These are phyloP conservation scores for Dufourea novaeangliae DNA, from an alignment of 1,140 invertebrate genomes.

Conservation along the genomic window DNA sequence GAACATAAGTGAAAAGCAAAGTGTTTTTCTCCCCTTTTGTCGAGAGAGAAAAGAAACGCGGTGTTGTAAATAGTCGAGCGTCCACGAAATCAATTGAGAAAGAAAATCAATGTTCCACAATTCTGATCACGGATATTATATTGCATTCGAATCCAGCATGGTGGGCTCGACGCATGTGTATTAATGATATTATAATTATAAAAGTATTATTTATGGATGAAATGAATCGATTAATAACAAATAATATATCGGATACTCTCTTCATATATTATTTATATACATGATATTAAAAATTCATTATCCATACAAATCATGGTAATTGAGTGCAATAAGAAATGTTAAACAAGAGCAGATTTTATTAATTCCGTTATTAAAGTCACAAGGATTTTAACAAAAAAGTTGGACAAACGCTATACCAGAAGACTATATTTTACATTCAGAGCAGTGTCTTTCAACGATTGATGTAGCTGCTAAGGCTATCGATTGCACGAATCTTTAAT, in stretches of 20 bases:
- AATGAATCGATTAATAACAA: neutral
- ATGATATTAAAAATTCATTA: too few species aligned
- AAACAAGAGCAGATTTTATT: too few species aligned
- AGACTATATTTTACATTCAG: too few species aligned
- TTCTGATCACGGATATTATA: neutral
- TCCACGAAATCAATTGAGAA: too few species aligned
- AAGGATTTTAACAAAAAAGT: neutral
- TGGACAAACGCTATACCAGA: too few species aligned
- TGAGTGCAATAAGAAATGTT: too few species aligned
- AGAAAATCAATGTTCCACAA: neutral
- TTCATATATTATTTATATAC: too few species aligned
- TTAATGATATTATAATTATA: neutral
- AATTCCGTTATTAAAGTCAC: neutral
- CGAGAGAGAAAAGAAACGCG: neutral
- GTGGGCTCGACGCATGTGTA: neutral
- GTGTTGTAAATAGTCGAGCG: neutral
- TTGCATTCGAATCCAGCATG: neutral
- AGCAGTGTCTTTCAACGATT: neutral
- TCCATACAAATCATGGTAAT: too few species aligned
- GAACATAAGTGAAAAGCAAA: slow-evolving; percentile 5
- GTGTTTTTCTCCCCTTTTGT: neutral
- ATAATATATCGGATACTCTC: too few species aligned
- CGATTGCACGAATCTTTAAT: neutral
- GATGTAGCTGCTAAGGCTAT: neutral
- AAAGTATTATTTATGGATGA: neutral